A percentile compares a stretch with the other conserved stretches of the same genome.
Conservation (phyloP, 2,113 vertebrate species). For the Burhinus bistriatus region DNA sequence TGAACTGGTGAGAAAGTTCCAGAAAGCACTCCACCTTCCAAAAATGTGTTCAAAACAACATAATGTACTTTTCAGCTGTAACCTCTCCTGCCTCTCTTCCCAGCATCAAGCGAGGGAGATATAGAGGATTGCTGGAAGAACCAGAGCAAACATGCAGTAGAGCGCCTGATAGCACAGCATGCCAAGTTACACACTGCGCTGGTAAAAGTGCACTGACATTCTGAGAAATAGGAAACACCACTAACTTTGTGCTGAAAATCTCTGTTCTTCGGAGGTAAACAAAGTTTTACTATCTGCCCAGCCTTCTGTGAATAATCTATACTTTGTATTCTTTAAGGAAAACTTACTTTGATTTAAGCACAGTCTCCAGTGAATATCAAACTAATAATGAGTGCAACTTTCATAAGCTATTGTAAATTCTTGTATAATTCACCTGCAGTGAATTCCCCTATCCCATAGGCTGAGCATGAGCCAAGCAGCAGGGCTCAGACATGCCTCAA, state of each 20-base stretch:
- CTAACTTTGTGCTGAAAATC: neutral
- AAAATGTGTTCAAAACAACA: slow-evolving; percentile 20
- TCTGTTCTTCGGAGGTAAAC: neutral
- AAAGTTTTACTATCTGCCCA: neutral
- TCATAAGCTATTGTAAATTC: neutral
- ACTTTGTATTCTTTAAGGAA: neutral
- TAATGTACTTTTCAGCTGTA: slow-evolving; percentile 1
- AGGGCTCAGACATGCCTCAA: neutral
- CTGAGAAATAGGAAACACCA: slow-evolving; percentile 10
- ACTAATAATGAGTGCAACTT: neutral
- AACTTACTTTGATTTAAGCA: neutral
- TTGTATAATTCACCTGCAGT: neutral
- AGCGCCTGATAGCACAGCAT: neutral
- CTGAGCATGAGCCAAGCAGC: neutral
- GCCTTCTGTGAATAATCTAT: neutral
- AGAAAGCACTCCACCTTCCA: neutral
- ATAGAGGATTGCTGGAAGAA: neutral
- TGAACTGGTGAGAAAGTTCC: neutral
- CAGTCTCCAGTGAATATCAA: neutral
- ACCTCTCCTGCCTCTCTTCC: neutral
- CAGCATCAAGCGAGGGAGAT: neutral
- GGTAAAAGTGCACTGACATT: slow-evolving; percentile 13
- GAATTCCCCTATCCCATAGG: neutral
- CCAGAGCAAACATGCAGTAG: neutral
- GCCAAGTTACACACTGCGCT: neutral